phyloP scores from a whole-genome alignment of 2,888 invertebrate species.

The Tryphoninae sp. region DNA sequence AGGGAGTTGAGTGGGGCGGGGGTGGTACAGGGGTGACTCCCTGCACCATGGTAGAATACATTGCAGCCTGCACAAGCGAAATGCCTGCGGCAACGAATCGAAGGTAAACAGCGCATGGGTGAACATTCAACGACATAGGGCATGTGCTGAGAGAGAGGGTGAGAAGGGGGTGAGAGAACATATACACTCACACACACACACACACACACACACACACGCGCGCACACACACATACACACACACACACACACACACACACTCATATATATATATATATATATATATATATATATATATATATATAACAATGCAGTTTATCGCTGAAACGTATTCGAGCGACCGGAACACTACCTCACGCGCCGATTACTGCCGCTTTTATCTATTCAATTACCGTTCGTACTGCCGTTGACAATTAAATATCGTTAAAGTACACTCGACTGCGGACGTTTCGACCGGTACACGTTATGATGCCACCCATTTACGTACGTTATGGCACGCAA shows the following conservation, averaged over 20 bases:
- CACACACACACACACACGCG: too few species aligned
- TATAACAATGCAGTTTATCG: conserved; percentile 30
- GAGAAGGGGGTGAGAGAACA: background rate
- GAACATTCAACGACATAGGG: conserved; percentile 58
- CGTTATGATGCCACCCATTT: conserved; percentile 21
- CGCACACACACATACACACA: too few species aligned
- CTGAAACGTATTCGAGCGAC: conserved; percentile 48
- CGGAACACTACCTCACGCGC: conserved; percentile 56
- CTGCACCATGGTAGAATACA: conserved; percentile 49
- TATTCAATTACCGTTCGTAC: conserved; percentile 68
- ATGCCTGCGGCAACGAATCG: conserved; percentile 62
- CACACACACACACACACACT: background rate
- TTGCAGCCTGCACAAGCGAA: conserved; percentile 53
- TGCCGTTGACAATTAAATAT: conserved; percentile 69
- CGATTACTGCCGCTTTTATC: conserved; percentile 69
- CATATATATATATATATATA: conserved; percentile 3
- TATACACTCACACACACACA: background rate
- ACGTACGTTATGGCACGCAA: conserved; percentile 19
- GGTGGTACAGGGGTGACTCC: conserved; percentile 10
- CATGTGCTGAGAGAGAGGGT: conserved; percentile 50
- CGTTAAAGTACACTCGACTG: conserved; percentile 64
- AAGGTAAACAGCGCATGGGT: conserved; percentile 65
- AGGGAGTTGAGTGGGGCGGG: conserved; percentile 6
- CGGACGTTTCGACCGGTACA: conserved; percentile 28
- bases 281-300: conserved; percentile 4